Conservation (phyloP, 64 coral and sea anemone species). For the Acropora yongei region DNA sequence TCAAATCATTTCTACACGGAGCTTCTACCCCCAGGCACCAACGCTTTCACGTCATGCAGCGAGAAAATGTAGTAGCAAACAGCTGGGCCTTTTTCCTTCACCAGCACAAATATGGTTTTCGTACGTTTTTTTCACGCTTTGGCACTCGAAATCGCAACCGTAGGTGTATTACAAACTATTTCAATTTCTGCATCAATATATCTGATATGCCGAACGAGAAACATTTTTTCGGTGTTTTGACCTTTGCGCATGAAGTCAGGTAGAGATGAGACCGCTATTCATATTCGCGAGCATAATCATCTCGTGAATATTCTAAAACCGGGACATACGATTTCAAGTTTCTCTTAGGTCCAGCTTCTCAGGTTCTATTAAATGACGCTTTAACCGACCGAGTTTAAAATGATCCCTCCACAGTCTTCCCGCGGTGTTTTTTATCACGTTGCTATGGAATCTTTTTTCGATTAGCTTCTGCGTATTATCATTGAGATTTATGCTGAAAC, state of each 20-base stretch:
- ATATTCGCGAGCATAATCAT: neutral
- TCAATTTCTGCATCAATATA: neutral
- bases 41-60: neutral
- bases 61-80: neutral
- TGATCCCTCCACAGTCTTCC: no score
- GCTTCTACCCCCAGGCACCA: neutral
- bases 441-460: neutral
- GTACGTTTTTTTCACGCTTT: neutral
- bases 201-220: neutral
- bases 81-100: neutral
- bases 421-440: neutral
- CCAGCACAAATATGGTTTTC: neutral
- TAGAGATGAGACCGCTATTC: neutral
- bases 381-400: no score
- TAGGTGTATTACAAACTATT: neutral
- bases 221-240: neutral
- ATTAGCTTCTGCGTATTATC: neutral
- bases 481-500: neutral
- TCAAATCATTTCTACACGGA: neutral
- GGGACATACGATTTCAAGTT: neutral
- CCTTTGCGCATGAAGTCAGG: neutral
- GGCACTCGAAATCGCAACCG: neutral
- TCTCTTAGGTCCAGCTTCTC: neutral
- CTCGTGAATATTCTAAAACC: neutral
- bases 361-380: neutral